These are phyloP conservation scores for Trichogramma pretiosum DNA, from an alignment of 1,140 invertebrate genomes.

Conservation along the genomic window DNA sequence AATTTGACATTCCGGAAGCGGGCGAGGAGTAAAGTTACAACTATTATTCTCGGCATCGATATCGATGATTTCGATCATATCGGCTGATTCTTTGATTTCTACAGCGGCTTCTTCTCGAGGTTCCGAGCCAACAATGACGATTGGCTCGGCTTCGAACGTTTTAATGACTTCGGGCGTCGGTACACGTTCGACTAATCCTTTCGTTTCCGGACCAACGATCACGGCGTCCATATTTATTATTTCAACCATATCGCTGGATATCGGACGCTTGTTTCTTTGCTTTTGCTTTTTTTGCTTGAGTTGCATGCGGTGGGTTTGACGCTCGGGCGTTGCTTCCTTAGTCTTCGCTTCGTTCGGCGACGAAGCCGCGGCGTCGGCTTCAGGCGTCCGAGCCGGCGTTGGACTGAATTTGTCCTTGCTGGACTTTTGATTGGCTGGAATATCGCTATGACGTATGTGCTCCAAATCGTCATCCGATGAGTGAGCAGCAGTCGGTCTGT, in stretches of 20 bases:
- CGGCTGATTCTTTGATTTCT: slow-evolving; percentile 2
- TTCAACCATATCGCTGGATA: slow-evolving; percentile 23
- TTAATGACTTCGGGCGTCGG: background rate
- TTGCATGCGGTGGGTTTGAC: background rate
- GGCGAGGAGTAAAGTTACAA: background rate
- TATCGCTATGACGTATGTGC: slow-evolving; percentile 29
- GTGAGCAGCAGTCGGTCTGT: background rate
- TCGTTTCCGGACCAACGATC: slow-evolving; percentile 27
- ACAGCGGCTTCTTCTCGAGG: background rate
- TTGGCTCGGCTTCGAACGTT: no score
- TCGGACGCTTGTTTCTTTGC: slow-evolving; percentile 12
- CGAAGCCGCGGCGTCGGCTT: background rate
- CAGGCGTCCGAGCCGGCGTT: background rate
- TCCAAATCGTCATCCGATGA: slow-evolving; percentile 38
- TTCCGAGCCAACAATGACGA: background rate
- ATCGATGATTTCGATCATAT: slow-evolving; percentile 37
- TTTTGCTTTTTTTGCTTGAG: background rate
- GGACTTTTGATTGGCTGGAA: slow-evolving; percentile 1
- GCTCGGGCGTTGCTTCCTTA: background rate
- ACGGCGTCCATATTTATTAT: slow-evolving; percentile 41
- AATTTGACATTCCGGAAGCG: slow-evolving; percentile 30
- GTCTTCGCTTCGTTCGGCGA: background rate
- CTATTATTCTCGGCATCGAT: slow-evolving; percentile 27
- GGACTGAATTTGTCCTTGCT: background rate
- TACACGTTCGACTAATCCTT: background rate